These are phyloP conservation scores for Microplitis demolitor DNA, from an alignment of 1,140 invertebrate genomes.

Conservation along the genomic window DNA sequence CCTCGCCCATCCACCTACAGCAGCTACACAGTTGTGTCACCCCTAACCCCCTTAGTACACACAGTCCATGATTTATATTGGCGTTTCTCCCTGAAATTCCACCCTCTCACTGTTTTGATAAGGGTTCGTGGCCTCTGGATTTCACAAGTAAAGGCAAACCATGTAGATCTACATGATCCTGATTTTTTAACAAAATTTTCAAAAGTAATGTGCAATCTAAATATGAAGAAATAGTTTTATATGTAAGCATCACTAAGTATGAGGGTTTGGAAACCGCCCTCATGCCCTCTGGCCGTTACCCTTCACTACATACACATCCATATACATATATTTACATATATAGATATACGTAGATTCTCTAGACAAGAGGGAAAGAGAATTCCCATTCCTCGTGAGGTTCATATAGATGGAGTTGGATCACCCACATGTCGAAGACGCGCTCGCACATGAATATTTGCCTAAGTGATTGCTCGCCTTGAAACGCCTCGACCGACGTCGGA, in stretches of 20 bases:
- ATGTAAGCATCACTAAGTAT: not conserved
- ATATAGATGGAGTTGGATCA: conserved; percentile 32
- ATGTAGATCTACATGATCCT: not conserved
- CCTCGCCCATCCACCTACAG: not conserved
- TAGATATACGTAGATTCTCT: too few relatives aligned
- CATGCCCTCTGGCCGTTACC: not conserved
- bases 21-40: not conserved
- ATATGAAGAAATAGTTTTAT: not conserved
- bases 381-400: not conserved
- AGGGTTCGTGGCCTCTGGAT: conserved; percentile 34
- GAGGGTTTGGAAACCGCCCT: not conserved
- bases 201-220: not conserved
- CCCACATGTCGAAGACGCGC: conserved; percentile 54
- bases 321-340: too few relatives aligned
- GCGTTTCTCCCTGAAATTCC: conserved; percentile 7
- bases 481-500: conserved; percentile 23
- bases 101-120: conserved; percentile 37
- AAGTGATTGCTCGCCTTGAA: conserved; percentile 58
- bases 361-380: not conserved
- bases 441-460: conserved; percentile 57
- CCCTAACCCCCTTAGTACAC: conserved; percentile 34
- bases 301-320: not conserved
- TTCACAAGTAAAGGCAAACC: conserved; percentile 2
- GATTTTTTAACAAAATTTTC: not conserved
- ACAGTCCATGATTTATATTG: conserved; percentile 54